Evolutionary conservation across 2,113 vertebrate genomes (phyloP), one percentile per base, ranked within the genome.

Genomic region (Ictalurus furcatus): DNA sequence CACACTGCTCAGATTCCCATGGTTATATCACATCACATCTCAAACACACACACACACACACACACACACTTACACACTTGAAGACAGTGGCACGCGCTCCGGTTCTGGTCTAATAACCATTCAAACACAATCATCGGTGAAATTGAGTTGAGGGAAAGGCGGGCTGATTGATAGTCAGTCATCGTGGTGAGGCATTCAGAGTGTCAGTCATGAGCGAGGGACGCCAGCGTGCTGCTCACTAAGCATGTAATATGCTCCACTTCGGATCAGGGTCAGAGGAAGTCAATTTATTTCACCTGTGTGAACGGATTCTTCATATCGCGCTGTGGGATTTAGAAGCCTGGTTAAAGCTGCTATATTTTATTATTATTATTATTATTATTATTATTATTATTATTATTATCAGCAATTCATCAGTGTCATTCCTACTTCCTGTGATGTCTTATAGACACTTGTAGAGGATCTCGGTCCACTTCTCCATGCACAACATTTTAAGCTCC

Each of bases 211-310:
- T 67, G 89, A 91, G 61, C 34, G 87, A 71, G 90, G 84, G 73
- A 83, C 82, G 84, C 56, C 85, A 67, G 54, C 65, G 44, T 69
- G 79, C 65, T 90, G 90, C 56, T 88, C 90, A 91, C 65, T 87
- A 65, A 88, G 89, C 89, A 88, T 90, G 90, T 91, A 91, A 91
- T 91, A 87, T 83, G 80, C 87, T 88, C 78, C n/a, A 73, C 16
- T 87, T 88, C 84, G 76, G 84, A 84, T 91, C 87, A 84, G 87
- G 90, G 90, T 91, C 90, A 91, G 82, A 14, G 84, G 88, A 89
- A 79, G 73, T 85, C 59, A 25, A 88, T 90, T 88, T 88, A 78
- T 88, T 89, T 88, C 40, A 54, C 69, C 67, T 52, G 21, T 48
- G 86, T 59, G 52, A 7, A 87, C 76, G 28, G 19, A 63, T 56